Base-by-base conservation (phyloP, 2,888 invertebrate species). In the Stenolophus ochropezus region DNA sequence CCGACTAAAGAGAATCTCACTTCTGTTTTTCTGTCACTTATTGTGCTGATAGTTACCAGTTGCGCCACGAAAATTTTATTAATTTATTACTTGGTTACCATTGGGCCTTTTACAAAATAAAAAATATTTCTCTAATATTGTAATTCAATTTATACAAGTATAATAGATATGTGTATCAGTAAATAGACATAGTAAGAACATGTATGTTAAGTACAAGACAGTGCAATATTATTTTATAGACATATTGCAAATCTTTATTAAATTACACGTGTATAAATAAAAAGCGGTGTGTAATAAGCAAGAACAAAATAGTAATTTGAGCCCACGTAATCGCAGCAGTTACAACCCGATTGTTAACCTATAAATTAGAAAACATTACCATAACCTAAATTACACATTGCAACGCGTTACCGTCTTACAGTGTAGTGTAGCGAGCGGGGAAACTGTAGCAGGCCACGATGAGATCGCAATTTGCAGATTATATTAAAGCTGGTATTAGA, bases 391-490 rank as follows among this genome's bases (percentile, higher is more conserved):
- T 58, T 58, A 58, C 23, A 58, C 23, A 58, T 58, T 58, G 14
- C 23, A 53, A 5, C 20, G 20, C 14, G 20, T 56, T 25, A 61
- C 61, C n/a, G 61, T 25, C 47, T 73, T 49, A 47, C 73, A 73
- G 73, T 73, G 73, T 53, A 75, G 51, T n/a, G 14, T 25, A 53
- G 33, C 33, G 11, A 42, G 33, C 2, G 8, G 11, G 53, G 23
- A 75, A 75, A 75, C 74, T 75, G 51, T 49, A 51, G 42, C 61
- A 61, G 14, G 33, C n/a, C 5, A 49, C 74, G 74, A 75, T 75
- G 74, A 75, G 53, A 75, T 75, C 27, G 74, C 74, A 75, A 75
- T 75, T 75, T 75, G 25, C 21, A 75, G 53, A 75, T 75, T 75
- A 25, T 75, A 69, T 69, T 69, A 69, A 42, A 53, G 51, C 49